Evolutionary conservation across 2,888 invertebrate genomes (phyloP), one percentile per base, ranked within the genome.

Genomic region (Drosophila demipolita): DNA sequence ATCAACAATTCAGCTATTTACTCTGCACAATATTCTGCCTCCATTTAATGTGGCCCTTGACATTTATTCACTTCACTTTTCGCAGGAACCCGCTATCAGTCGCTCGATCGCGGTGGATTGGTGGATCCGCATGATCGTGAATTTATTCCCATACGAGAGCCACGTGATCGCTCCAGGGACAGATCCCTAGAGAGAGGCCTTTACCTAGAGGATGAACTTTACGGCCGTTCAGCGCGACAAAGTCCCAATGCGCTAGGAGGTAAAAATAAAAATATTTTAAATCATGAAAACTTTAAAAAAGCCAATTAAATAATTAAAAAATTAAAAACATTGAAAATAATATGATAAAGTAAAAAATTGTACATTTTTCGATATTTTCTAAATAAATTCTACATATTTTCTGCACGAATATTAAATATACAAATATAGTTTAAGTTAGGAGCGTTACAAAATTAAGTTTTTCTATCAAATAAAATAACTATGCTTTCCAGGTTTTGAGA

Each of bases 101-200:
- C 96, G 85, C 94, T 97, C 88, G 95, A 96, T 93, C 94, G 95
- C 73, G 95, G 95, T 66, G 95, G 95, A 52, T 95, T 97, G 90
- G 95, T 96, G 81, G 96, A 96, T 94, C 92, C 94, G 67, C 96
- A 96, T 92, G 97, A 97, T 92, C 95, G 97, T 85, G 97, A 97
- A 93, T 98, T 98, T 94, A 95, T 97, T 85, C 97, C 97, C 75
- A 96, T 96, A 80, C 94, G 97, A 90, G 95, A 97, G 93, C 94
- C 96, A 93, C 92, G 96, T 91, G 95, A 96, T 90, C 94, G 95
- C 71, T 95, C 95, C 64, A 93, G 95, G 74, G 95, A 95, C 91
- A 94, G 95, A 77, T 96, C 96, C 61, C 93, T 96, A 80, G 96
- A 96, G 87, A 94, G 96, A 61, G 95, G 95, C 72, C 94, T 96